These are phyloP conservation scores for Scytalopus superciliaris DNA, from an alignment of 2,113 vertebrate species.

Conservation along the genomic window DNA sequence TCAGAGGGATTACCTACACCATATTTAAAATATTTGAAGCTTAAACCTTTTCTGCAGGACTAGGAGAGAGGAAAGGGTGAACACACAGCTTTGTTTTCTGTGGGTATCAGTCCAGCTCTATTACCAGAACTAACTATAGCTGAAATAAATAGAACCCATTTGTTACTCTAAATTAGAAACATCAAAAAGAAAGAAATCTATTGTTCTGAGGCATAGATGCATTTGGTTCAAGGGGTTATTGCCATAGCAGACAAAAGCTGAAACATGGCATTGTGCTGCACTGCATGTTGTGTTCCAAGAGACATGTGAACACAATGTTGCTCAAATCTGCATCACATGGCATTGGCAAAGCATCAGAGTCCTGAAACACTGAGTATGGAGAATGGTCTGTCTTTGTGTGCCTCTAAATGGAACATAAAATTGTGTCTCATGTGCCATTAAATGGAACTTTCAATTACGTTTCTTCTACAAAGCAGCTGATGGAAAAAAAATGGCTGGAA, in stretches of 20 bases:
- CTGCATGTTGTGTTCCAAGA: neutral
- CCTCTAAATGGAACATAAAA: neutral
- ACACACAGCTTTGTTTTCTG: neutral
- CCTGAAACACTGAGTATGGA: rapidly evolving
- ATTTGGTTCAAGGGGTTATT: neutral
- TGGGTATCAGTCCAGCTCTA: neutral
- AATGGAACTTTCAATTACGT: neutral
- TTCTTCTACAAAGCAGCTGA: neutral
- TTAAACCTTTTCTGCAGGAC: neutral
- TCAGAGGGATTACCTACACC: neutral
- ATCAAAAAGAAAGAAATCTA: neutral
- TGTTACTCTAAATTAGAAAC: neutral
- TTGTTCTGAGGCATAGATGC: neutral
- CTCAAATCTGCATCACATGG: neutral
- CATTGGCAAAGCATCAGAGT: neutral
- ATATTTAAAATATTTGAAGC: neutral
- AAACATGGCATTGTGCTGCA: neutral
- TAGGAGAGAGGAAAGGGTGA: neutral
- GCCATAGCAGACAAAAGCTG: slow-evolving; percentile 2
- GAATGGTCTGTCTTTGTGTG: neutral
- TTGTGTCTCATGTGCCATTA: neutral
- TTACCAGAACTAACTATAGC: neutral
- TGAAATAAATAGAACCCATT: neutral
- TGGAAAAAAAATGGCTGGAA: neutral
- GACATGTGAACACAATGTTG: neutral